These are phyloP conservation scores for Epicampocera succincta DNA, from an alignment of 2,888 invertebrate species.

Conservation along the genomic window DNA sequence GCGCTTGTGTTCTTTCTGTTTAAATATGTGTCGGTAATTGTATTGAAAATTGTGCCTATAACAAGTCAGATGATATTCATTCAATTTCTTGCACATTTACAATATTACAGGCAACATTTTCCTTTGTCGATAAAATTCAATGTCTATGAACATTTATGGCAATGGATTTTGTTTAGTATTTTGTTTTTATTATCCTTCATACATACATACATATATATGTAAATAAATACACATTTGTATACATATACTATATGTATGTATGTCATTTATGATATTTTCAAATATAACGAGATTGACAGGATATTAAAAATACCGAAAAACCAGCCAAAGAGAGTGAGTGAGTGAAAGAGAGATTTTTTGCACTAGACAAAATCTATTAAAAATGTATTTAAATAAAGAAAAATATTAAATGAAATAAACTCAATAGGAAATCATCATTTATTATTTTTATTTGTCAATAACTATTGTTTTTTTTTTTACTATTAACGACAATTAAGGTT, in stretches of 20 bases:
- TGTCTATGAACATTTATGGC: not conserved
- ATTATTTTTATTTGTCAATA: too few species aligned
- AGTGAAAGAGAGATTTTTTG: not conserved
- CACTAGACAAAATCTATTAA: slow-evolving; percentile 14
- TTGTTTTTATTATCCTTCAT: slow-evolving; percentile 27
- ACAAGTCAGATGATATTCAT: slow-evolving; percentile 57
- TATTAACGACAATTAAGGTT: too few species aligned
- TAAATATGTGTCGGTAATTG: slow-evolving; percentile 6
- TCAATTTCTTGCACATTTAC: slow-evolving; percentile 29
- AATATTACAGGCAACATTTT: slow-evolving; percentile 11
- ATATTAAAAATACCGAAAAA: slow-evolving; percentile 55
- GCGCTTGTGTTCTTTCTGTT: not conserved
- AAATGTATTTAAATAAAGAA: slow-evolving; percentile 7
- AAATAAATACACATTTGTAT: not conserved
- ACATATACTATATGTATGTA: slow-evolving; percentile 19
- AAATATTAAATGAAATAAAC: too few species aligned
- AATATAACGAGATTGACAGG: slow-evolving; percentile 67
- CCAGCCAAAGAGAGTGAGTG: not conserved
- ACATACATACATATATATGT: not conserved
- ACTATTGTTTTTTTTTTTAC: too few species aligned
- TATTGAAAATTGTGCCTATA: slow-evolving; percentile 53
- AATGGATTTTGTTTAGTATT: slow-evolving; percentile 22
- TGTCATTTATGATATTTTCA: slow-evolving; percentile 53
- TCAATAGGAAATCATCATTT: too few species aligned
- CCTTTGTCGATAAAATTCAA: slow-evolving; percentile 26